Base-by-base conservation (phyloP, 2,797 vertebrate genomes). In the Pseudopleuronectes americanus region DNA sequence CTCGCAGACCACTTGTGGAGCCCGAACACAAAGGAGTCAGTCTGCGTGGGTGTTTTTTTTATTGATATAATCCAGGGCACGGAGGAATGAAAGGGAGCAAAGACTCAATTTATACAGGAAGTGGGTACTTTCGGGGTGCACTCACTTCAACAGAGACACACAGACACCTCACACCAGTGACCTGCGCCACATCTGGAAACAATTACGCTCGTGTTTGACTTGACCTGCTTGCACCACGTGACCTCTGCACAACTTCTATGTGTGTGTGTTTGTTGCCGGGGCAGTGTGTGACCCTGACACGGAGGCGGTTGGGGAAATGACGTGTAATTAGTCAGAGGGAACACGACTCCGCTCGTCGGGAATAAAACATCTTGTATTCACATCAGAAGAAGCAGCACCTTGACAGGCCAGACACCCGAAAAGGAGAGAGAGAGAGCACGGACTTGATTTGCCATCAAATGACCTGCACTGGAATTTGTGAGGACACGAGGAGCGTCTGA, bases 71-170 rank as follows among this genome's bases (percentile, higher is more conserved):
- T 91, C 94, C 96, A 96, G 96, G 92, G 81, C 94, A 90, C 87
- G 74, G 64, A 81, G 77, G 92, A 93, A 94, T 94, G 94, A 96
- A 96, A 93, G 92, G 92, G 94, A 94, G 93, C 68, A 89, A 93
- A 91, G 93, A 93, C 94, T 95, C 94, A 84, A 96, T 96, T 96
- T 94, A 96, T 94, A 96, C 96, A 97, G 97, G 96, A 99, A 97
- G 95, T 90, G 82, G 93, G 93, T 89, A 96, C 96, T 97, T 97
- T 97, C 94, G 24, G 94, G 92, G 87, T 91, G 92, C 92, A 90
- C 96, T 95, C 92, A 93, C 94, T 94, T 93, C 79, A 92, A 94
- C 94, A 93, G 93, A 91, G 93, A 94, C 94, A 89, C 93, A 83
- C 93, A 95, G 91, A 95, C 94, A 95, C 79, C 83, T 89, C 87